Evolutionary conservation across 2,888 invertebrate species (phyloP).

Genomic region (Tipula vernalis): DNA sequence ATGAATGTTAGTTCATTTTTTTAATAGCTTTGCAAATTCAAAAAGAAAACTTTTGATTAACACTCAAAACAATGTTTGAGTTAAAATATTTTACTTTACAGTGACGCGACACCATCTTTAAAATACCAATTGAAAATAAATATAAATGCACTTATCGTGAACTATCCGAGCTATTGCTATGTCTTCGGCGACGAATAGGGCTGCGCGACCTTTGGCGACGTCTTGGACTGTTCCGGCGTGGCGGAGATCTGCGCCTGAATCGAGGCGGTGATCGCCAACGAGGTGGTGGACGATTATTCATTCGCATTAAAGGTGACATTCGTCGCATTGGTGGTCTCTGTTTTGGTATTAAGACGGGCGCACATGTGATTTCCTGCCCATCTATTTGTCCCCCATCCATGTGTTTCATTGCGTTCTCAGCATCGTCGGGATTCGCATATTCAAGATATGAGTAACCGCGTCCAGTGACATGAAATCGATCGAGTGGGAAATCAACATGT

Average conservation of each 20-base stretch:
- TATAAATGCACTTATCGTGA: constrained; percentile 20
- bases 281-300: constrained; percentile 25
- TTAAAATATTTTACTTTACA: background rate
- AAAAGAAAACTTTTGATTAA: background rate
- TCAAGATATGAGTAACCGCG: constrained; percentile 93
- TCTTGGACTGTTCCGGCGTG: constrained; percentile 25
- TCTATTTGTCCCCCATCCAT: constrained; percentile 99
- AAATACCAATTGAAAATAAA: background rate
- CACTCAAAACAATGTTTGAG: background rate
- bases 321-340: constrained; percentile 29
- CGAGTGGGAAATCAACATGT: constrained; percentile 77
- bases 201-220: constrained; percentile 34
- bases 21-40: background rate
- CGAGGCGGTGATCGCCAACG: constrained; percentile 34
- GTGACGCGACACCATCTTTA: background rate
- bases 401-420: constrained; percentile 96
- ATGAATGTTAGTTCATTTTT: background rate
- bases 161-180: constrained; percentile 35
- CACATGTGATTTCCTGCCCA: constrained; percentile 89
- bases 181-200: constrained; percentile 32
- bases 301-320: constrained; percentile 27
- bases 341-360: constrained; percentile 77
- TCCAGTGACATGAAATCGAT: constrained; percentile 80
- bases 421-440: constrained; percentile 85
- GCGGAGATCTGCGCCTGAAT: constrained; percentile 29